Conservation (phyloP, 2,113 vertebrate genomes). For the Ceyx cyanopectus region DNA sequence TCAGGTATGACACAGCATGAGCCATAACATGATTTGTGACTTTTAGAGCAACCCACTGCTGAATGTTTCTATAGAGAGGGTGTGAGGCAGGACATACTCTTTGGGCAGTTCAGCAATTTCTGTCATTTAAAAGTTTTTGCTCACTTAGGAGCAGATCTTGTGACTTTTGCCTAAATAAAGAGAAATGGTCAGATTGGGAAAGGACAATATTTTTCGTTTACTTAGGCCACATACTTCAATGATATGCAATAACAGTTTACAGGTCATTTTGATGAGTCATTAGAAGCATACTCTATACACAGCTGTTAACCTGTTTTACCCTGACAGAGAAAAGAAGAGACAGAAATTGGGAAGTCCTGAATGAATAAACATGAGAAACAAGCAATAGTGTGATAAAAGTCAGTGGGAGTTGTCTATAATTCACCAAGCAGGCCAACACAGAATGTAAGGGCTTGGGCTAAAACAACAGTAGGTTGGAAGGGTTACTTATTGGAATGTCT, state of each 20-base stretch:
- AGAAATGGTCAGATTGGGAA: not conserved
- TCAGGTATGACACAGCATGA: not conserved
- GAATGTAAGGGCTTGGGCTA: not conserved
- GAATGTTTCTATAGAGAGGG: not conserved
- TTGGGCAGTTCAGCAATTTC: not conserved
- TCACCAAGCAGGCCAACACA: not conserved
- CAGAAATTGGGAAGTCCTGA: not conserved
- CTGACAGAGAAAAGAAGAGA: not conserved
- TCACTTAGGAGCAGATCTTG: rapidly evolving
- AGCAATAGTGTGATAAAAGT: not conserved
- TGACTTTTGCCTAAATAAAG: not conserved
- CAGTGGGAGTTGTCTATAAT: not conserved
- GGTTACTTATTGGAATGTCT: not conserved
- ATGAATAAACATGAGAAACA: not conserved
- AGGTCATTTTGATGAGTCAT: not conserved
- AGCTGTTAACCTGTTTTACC: not conserved
- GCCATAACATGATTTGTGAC: not conserved
- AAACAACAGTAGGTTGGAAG: not conserved
- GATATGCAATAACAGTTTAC: not conserved
- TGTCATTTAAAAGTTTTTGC: not conserved
- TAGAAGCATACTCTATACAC: not conserved
- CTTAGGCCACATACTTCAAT: not conserved
- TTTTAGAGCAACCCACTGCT: not conserved
- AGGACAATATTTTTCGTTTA: not conserved
- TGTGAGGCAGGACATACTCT: not conserved